Percentiles rank a stretch among this genome's conserved stretches.
These are phyloP conservation scores for Colinus virginianus DNA, from an alignment of 2,113 vertebrate species.

Conservation along the genomic window DNA sequence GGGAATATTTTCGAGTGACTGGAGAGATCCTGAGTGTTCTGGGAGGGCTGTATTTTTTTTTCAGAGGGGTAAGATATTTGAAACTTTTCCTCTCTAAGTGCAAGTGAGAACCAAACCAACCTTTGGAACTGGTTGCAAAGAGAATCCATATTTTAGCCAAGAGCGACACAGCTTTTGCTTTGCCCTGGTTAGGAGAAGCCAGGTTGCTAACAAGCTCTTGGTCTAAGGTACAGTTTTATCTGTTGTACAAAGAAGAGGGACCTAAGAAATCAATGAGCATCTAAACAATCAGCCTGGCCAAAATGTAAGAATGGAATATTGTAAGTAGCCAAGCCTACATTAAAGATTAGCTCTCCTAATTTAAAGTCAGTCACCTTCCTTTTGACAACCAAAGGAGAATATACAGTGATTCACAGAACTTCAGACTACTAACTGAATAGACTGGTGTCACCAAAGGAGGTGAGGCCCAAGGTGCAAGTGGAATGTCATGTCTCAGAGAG, in stretches of 20 bases:
- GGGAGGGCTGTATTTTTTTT: slow-evolving; percentile 89
- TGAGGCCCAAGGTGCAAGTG: not conserved
- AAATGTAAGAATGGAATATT: not conserved
- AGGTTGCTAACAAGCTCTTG: not conserved
- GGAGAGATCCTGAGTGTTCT: slow-evolving; percentile 82
- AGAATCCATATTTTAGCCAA: not conserved
- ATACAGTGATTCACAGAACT: not conserved
- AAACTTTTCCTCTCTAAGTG: not conserved
- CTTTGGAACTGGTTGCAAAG: not conserved
- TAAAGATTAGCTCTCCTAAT: not conserved
- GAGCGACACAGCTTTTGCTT: not conserved
- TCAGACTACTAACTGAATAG: not conserved
- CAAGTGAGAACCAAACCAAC: not conserved
- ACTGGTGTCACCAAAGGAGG: not conserved
- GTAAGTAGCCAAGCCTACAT: not conserved
- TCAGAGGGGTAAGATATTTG: slow-evolving; percentile 85
- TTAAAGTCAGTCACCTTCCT: not conserved
- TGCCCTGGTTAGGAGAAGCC: not conserved
- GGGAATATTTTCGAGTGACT: slow-evolving; percentile 80
- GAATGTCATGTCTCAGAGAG: not conserved
- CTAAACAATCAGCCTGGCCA: not conserved
- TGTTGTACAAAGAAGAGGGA: not conserved
- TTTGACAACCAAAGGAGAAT: not conserved
- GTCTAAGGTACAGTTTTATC: not conserved
- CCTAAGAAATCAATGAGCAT: not conserved